These are phyloP conservation scores for Ophiothrix spiculata DNA, from an alignment of 35 echinoderm and acorn worm species.

Conservation along the genomic window DNA sequence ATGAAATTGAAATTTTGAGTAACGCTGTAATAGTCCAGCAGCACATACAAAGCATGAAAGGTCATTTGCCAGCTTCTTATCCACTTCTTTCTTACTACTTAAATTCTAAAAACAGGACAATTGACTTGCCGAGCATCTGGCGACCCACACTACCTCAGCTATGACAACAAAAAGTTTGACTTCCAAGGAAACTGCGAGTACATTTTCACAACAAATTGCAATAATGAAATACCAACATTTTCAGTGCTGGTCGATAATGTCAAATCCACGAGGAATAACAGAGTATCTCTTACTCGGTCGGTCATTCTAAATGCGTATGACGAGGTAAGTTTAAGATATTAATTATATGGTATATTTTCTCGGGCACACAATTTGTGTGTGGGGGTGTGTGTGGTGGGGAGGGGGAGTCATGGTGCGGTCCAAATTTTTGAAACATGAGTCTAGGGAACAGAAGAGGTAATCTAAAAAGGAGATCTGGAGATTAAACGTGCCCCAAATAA, in stretches of 20 bases:
- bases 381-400: no score
- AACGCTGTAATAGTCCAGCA: not conserved
- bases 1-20: not conserved
- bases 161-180: constrained; percentile 19
- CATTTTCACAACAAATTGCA: not conserved
- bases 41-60: not conserved
- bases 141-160: constrained; percentile 19
- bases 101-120: not conserved
- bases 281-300: not conserved
- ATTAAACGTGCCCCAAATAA: not conserved
- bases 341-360: no score
- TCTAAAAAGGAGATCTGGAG: not conserved
- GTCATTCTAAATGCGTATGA: not conserved
- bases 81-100: not conserved
- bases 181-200: constrained; percentile 18
- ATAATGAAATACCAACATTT: not conserved
- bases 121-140: constrained; percentile 3
- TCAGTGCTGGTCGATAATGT: not conserved
- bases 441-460: not conserved
- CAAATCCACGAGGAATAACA: not conserved
- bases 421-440: not conserved
- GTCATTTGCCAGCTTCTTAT: not conserved
- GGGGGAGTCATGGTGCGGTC: no score
- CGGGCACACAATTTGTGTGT: no score
- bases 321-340: not conserved